A percentile compares a stretch with the other conserved stretches of the same genome.
phyloP scores from a whole-genome alignment of 1,140 invertebrate genomes.

The Helicoverpa armigera region DNA sequence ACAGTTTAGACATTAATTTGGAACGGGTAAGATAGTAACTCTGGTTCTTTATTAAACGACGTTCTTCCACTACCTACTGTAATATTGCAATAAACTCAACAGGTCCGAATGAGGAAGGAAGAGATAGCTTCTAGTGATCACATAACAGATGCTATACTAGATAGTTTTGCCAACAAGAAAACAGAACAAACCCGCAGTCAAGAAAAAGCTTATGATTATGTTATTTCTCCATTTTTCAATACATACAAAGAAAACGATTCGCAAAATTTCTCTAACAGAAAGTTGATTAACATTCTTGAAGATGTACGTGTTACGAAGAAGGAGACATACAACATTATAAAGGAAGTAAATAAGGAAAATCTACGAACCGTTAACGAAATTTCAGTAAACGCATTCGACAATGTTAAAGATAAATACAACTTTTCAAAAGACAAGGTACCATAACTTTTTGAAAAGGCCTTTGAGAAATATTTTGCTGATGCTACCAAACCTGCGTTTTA shows the following conservation, averaged over 20 bases:
- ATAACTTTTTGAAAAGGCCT: not conserved
- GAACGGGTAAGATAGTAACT: constrained; percentile 66
- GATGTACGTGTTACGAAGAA: constrained; percentile 70
- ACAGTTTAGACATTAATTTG: constrained; percentile 65
- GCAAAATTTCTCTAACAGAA: constrained; percentile 66
- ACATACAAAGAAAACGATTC: constrained; percentile 35
- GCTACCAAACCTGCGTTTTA: too few species aligned
- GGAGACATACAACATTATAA: constrained; percentile 67
- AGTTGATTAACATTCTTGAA: constrained; percentile 76
- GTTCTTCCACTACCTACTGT: not conserved
- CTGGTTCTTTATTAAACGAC: not conserved
- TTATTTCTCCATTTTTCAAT: constrained; percentile 59
- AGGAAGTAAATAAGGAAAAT: constrained; percentile 61
- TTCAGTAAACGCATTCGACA: constrained; percentile 13
- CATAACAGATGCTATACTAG: constrained; percentile 14
- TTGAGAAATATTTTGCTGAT: too few species aligned
- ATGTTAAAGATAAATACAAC: not conserved
- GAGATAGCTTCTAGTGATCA: constrained; percentile 21
- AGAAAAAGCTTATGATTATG: constrained; percentile 52
- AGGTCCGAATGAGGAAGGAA: constrained; percentile 52
- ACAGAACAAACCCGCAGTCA: constrained; percentile 7
- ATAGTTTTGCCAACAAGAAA: constrained; percentile 5
- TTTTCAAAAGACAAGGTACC: not conserved
- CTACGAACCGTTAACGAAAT: constrained; percentile 53
- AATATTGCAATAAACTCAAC: not conserved